Evolutionary conservation across 2,888 invertebrate species (phyloP).

Genomic region (Schrankia costaestrigalis): DNA sequence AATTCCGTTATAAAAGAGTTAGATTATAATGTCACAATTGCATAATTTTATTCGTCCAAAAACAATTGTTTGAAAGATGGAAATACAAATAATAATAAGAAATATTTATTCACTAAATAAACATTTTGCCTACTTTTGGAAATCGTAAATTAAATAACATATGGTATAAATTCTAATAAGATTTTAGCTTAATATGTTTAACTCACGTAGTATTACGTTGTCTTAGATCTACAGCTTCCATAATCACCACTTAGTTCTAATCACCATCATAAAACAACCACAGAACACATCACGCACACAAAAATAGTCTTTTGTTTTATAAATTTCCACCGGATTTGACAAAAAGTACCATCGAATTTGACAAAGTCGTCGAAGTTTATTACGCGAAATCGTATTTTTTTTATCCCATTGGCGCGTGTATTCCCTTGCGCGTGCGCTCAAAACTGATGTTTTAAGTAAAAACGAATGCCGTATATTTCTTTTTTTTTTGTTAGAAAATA

Average conservation of each 20-base stretch:
- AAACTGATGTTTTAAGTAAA: constrained; percentile 78
- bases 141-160: too few relatives aligned
- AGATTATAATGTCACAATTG: too few relatives aligned
- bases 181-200: too few relatives aligned
- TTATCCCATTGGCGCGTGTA: constrained; percentile 53
- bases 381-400: too few relatives aligned
- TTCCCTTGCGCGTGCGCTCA: constrained; percentile 64
- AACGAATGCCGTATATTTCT: constrained; percentile 55
- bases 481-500: constrained; percentile 73
- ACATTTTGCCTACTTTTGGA: too few relatives aligned
- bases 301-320: too few relatives aligned
- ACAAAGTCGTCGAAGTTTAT: too few relatives aligned
- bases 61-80: background rate
- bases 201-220: constrained; percentile 51
- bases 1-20: too few relatives aligned
- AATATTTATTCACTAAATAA: too few relatives aligned
- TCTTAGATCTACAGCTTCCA: constrained; percentile 50
- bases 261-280: constrained; percentile 40
- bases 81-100: background rate
- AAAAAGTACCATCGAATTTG: background rate
- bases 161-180: constrained; percentile 44
- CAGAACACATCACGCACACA: constrained; percentile 10
- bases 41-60: too few relatives aligned
- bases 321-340: too few relatives aligned
- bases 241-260: constrained; percentile 39